Conservation (phyloP, 1,140 invertebrate genomes). For the Caenorhabditis latens region DNA sequence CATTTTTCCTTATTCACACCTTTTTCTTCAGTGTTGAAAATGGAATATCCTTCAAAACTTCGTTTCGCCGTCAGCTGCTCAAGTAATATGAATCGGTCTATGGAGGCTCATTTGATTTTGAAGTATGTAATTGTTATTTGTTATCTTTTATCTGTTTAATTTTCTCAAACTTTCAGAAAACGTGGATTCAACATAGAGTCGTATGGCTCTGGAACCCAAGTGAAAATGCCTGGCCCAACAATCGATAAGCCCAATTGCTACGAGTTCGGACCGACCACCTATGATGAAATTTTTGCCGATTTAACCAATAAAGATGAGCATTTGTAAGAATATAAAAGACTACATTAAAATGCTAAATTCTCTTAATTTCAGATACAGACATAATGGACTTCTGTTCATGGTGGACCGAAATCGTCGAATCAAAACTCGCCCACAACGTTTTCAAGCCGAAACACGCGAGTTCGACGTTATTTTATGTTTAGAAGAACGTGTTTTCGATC, state of each 20-base stretch:
- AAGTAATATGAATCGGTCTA: constrained; percentile 98
- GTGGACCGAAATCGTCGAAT: constrained; percentile 95
- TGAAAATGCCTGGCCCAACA: constrained; percentile 94
- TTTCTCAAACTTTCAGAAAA: constrained; percentile 12
- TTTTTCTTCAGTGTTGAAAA: background rate
- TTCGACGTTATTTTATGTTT: constrained; percentile 98
- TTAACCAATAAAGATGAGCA: constrained; percentile 82
- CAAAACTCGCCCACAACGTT: constrained; percentile 92
- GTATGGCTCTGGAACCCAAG: constrained; percentile 92
- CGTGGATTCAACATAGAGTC: constrained; percentile 88
- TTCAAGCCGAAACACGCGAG: constrained; percentile 89
- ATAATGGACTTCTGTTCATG: constrained; percentile 98
- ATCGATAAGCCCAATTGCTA: constrained; percentile 97
- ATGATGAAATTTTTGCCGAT: constrained; percentile 98
- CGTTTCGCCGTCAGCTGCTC: constrained; percentile 92
- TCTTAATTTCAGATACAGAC: constrained; percentile 86
- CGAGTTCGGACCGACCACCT: constrained; percentile 91
- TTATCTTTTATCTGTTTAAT: background rate
- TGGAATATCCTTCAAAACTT: constrained; percentile 40
- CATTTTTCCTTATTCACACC: background rate
- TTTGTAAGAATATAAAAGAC: constrained; percentile 76
- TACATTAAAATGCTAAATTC: background rate
- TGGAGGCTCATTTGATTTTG: constrained; percentile 97
- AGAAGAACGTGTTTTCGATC: constrained; percentile 98
- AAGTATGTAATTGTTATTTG: constrained; percentile 80